Evolutionary conservation across 2,113 vertebrate genomes (phyloP).

Genomic region (Strix uralensis): DNA sequence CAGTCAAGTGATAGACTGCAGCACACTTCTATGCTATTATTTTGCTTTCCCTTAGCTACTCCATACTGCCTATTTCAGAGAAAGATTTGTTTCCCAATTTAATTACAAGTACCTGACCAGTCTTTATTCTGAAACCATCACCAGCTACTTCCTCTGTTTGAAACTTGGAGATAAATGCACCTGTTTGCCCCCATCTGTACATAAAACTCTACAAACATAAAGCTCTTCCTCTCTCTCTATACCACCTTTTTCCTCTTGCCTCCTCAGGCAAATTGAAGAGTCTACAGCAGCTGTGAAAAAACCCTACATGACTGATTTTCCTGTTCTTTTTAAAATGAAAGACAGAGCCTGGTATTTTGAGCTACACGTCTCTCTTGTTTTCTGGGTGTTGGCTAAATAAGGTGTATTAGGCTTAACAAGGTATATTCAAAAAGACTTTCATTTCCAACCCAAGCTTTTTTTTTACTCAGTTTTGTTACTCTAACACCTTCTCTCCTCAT

Average conservation of each 20-base stretch:
- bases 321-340: not conserved
- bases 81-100: not conserved
- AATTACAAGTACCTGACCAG: not conserved
- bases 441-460: not conserved
- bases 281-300: not conserved
- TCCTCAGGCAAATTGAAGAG: not conserved
- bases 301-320: not conserved
- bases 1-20: not conserved
- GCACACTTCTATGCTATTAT: not conserved
- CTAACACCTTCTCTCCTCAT: not conserved
- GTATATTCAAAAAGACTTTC: not conserved
- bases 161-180: not conserved
- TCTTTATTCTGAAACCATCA: not conserved
- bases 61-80: not conserved
- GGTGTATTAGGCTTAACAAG: not conserved
- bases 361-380: accelerated
- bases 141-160: not conserved
- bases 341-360: not conserved
- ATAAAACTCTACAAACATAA: not conserved
- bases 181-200: not conserved
- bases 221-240: not conserved
- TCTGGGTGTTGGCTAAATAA: not conserved
- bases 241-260: not conserved
- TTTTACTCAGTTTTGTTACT: not conserved
- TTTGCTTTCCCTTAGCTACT: not conserved